Base-by-base conservation (phyloP, 2,113 vertebrate species). In the Scatophagus argus region DNA sequence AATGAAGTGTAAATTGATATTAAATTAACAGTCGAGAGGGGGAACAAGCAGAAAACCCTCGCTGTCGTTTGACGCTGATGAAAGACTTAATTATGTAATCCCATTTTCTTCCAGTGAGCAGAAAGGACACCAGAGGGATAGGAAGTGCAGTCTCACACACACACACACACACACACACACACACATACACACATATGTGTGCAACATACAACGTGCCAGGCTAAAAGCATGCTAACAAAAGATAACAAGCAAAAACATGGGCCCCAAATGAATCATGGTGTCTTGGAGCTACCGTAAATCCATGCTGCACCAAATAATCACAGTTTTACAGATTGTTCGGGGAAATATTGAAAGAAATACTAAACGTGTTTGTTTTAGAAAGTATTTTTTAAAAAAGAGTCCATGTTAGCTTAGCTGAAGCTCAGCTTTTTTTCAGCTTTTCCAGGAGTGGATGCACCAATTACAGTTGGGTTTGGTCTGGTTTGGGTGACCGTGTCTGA, bases 81-180 rank as follows among this genome's bases (percentile, higher is more conserved):
- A 90, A 93, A 91, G 83, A 87, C 74, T 78, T 84, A 88, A 91
- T 93, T 93, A 93, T 79, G 88, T 90, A 88, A 94, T 90, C 77
- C 29, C 47, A 79, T 90, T 92, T 90, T 81, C 73, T 82, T 66
- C 76, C 76, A 80, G 77, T 44, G 77, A 88, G 74, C 74, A 69
- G 74, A 72, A 41, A 85, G 31, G 64, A 81, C 6, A 78, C 87
- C 65, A 61, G 51, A 74, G 87, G 87, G 82, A 77, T 27, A 51
- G n/a, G 59, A 66, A 38, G 63, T 56, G 19, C 21, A 52, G n/a
- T 29, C 62, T 61, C 71, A 60, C 76, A 43, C 55, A 0, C 41
- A 6, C 38, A 25, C 65, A 49, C 65, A 29, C 6, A 1, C 43
- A n/a, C 36, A 36, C 41, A 41, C 60, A 46, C 23, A 1, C 5